Base-by-base conservation (phyloP, 2,113 vertebrate species). In the Gadus chalcogrammus region DNA sequence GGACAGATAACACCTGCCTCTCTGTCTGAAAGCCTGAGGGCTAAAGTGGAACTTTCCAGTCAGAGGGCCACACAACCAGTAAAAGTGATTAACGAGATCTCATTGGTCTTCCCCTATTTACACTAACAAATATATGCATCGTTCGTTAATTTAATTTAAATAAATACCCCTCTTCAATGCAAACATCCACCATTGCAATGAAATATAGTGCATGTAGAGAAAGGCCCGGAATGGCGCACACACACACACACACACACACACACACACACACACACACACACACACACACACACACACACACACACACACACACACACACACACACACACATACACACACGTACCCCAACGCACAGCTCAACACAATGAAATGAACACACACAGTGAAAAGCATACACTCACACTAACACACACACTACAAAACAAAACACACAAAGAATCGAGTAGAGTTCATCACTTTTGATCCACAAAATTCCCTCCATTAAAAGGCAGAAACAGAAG, bases 1-100 rank as follows among this genome's bases (percentile, higher is more conserved):
- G 82, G 58, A 59, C 70, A 63, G 90, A 90, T 90, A 92, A 93
- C 95, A 97, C 95, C 95, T 96, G 95, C 92, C 92, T 93, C 91
- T 97, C 94, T 91, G 93, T 94, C 93, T 90, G 75, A 74, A 60
- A 68, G 87, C 92, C 92, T 86, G 90, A 92, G 93, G 93, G 93
- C 93, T 91, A 92, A 89, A 89, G 94, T 90, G 93, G 16, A 6
- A 13, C 55, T 16, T 58, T 17, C 84, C 82, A 84, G 77, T 86
- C 91, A 93, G 88, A 93, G 89, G 93, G 88, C 88, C 87, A 90
- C 92, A 93, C 87, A 77, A 92, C 89, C 92, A 82, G 87, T 79
- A 80, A 85, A 86, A 90, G 91, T 93, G 92, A 93, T 92, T 90
- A 91, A 92, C 90, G 75, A 88, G 90, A 79, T 77, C 77, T 12